These are phyloP conservation scores for Catamblyrhynchus diadema DNA, from an alignment of 2,797 vertebrate species.

Conservation along the genomic window DNA sequence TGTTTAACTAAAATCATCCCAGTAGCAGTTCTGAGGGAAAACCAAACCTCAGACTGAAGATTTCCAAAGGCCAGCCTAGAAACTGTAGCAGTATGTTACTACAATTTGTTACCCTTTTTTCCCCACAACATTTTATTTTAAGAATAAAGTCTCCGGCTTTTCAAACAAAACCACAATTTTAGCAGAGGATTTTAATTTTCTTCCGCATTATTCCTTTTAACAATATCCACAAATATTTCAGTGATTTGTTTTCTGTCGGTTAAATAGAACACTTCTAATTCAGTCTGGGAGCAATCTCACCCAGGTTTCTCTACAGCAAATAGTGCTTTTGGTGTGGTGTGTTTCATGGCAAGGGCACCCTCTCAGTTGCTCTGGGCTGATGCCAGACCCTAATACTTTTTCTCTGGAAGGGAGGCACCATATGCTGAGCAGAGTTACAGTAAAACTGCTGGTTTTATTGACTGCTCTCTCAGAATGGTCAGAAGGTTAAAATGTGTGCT, in stretches of 20 bases:
- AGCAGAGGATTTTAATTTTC: conserved; percentile 37
- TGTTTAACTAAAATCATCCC: background rate
- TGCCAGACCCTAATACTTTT: background rate
- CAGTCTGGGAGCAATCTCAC: background rate
- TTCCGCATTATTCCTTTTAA: conserved; percentile 24
- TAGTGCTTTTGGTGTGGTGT: background rate
- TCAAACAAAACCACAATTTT: conserved; percentile 33
- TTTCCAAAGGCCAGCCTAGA: background rate
- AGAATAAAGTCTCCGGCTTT: background rate
- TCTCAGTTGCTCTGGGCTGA: background rate
- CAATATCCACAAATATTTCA: conserved; percentile 20
- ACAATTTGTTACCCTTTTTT: background rate
- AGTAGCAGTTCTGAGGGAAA: background rate
- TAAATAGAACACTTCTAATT: conserved; percentile 4
- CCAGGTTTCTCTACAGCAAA: background rate
- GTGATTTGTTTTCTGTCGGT: conserved; percentile 12
- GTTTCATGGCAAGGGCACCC: background rate
- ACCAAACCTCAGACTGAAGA: background rate
- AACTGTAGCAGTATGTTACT: background rate
- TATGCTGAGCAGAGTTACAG: background rate
- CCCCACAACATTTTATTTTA: background rate
- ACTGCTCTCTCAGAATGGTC: background rate
- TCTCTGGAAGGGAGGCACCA: background rate
- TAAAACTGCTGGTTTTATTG: background rate
- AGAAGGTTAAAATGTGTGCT: background rate